These are phyloP conservation scores for Zaprionus lineosus DNA, from an alignment of 2,888 invertebrate genomes.

Conservation along the genomic window DNA sequence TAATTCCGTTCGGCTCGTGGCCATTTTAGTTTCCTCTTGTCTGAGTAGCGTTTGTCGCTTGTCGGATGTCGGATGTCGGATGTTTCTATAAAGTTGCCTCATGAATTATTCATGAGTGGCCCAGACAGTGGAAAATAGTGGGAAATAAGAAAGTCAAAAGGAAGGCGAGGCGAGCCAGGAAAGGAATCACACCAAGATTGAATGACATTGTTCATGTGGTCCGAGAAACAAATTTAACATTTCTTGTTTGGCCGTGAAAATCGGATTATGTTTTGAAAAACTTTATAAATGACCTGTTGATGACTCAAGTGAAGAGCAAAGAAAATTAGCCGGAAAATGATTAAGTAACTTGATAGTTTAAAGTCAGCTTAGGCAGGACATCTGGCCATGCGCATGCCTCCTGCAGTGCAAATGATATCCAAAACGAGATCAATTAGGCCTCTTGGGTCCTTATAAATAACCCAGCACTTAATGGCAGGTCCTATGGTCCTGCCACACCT, in stretches of 20 bases:
- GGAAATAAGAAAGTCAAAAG: no score
- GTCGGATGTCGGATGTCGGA: no score
- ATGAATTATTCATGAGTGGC: slow-evolving; percentile 65
- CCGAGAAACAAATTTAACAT: slow-evolving; percentile 13
- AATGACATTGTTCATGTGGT: slow-evolving; percentile 18
- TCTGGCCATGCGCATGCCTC: not conserved
- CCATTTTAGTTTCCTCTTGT: slow-evolving; percentile 34
- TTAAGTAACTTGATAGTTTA: not conserved
- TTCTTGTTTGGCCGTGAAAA: slow-evolving; percentile 21
- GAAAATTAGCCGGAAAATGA: slow-evolving; percentile 32
- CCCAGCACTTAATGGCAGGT: slow-evolving; percentile 44
- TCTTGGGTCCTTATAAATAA: slow-evolving; percentile 26
- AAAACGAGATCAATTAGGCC: slow-evolving; percentile 44
- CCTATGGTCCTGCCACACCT: slow-evolving; percentile 30
- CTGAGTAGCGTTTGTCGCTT: slow-evolving; percentile 47
- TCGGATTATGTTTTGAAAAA: slow-evolving; percentile 55
- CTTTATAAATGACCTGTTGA: slow-evolving; percentile 52
- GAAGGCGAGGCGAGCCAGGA: no score
- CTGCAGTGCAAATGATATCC: slow-evolving; percentile 19
- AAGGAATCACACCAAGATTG: slow-evolving; percentile 37
- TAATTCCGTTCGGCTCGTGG: slow-evolving; percentile 24
- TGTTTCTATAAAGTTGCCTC: slow-evolving; percentile 57
- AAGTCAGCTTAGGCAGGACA: not conserved
- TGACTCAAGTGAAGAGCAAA: slow-evolving; percentile 31
- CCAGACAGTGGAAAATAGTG: slow-evolving; percentile 31